Conservation (phyloP, 1,140 invertebrate species). For the Asobara japonica region DNA sequence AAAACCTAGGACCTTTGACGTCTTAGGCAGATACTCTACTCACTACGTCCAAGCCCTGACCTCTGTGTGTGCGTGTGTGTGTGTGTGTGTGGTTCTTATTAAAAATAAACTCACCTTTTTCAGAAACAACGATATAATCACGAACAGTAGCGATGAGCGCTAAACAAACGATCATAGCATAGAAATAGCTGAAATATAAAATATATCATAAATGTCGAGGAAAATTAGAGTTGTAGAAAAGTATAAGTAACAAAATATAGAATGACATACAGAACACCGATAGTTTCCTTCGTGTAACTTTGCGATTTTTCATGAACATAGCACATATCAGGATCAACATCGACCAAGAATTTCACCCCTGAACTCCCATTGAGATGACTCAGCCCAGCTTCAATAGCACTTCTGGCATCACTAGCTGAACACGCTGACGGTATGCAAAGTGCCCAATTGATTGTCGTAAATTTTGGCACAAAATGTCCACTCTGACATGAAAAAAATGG, state of each 20-base stretch:
- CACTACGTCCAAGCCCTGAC: too few species aligned
- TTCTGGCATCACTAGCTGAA: conserved; percentile 68
- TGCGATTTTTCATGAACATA: conserved; percentile 63
- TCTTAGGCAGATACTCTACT: too few species aligned
- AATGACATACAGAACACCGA: conserved; percentile 59
- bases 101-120: conserved; percentile 51
- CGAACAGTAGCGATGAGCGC: conserved; percentile 57
- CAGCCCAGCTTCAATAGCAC: conserved; percentile 68
- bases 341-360: conserved; percentile 69
- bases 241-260: background rate
- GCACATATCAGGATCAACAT: conserved; percentile 71
- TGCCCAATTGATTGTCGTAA: conserved; percentile 75
- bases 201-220: conserved; percentile 6
- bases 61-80: too few species aligned
- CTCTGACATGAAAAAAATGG: conserved; percentile 64
- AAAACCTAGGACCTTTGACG: too few species aligned
- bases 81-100: too few species aligned
- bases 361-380: conserved; percentile 69
- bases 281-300: conserved; percentile 60
- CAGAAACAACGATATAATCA: conserved; percentile 53
- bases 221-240: too few species aligned
- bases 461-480: conserved; percentile 75
- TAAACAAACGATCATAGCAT: conserved; percentile 58
- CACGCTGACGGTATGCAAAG: conserved; percentile 75
- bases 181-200: conserved; percentile 57